Evolutionary conservation across 2,888 invertebrate genomes (phyloP).

Genomic region (Meganola albula): DNA sequence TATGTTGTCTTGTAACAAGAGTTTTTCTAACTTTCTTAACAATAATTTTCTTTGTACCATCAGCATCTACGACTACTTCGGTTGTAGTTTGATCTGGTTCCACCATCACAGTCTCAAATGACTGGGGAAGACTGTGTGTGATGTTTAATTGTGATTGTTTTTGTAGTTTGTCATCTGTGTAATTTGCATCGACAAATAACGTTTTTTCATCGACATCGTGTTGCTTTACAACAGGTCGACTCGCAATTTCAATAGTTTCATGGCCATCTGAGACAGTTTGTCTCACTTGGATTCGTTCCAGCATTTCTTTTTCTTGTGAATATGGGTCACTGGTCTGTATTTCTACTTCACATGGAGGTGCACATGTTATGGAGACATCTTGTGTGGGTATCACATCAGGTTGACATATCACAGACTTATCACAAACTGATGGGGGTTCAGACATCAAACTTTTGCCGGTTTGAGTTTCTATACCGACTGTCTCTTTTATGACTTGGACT

Average conservation of each 20-base stretch:
- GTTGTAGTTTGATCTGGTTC: conserved; percentile 91
- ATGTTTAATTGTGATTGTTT: conserved; percentile 84
- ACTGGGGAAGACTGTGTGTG: conserved; percentile 83
- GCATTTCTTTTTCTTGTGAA: conserved; percentile 64
- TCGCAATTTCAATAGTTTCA: conserved; percentile 85
- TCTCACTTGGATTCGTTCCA: conserved; percentile 82
- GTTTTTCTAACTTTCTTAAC: conserved; percentile 85
- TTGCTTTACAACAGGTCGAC: conserved; percentile 75
- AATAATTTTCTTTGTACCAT: conserved; percentile 88
- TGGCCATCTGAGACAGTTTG: conserved; percentile 80
- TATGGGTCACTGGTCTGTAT: conserved; percentile 78
- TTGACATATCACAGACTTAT: conserved; percentile 63
- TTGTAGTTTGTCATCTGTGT: conserved; percentile 72
- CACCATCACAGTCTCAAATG: conserved; percentile 88
- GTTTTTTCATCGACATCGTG: conserved; percentile 76
- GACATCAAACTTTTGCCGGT: conserved; percentile 80
- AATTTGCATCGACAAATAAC: conserved; percentile 84
- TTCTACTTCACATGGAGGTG: conserved; percentile 77
- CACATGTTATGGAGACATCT: conserved; percentile 73
- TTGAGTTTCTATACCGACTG: conserved; percentile 79
- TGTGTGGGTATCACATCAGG: conserved; percentile 55
- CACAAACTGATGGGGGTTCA: conserved; percentile 54
- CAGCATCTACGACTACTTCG: conserved; percentile 87
- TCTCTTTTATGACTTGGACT: conserved; percentile 31
- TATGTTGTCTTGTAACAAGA: conserved; percentile 81